Conservation (phyloP, 1,140 invertebrate genomes). For the Medauroidea extradentata region DNA sequence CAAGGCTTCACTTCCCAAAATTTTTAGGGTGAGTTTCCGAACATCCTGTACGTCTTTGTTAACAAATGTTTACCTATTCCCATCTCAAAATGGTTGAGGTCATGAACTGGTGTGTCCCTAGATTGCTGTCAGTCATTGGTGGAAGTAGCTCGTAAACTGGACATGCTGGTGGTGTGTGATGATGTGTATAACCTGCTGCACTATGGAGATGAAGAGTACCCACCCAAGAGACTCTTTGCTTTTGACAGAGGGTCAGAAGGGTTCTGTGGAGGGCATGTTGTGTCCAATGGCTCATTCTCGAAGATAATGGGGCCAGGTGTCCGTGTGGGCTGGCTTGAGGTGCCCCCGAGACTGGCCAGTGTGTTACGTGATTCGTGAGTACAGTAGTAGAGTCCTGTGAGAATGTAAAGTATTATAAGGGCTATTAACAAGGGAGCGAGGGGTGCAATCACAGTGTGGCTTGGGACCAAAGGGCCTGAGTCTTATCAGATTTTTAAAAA, state of each 20-base stretch:
- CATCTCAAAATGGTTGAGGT: no score
- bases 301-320: conserved; percentile 62
- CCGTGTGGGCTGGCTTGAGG: conserved; percentile 62
- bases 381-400: background rate
- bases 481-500: no score
- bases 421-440: no score
- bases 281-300: conserved; percentile 64
- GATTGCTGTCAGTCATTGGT: conserved; percentile 3
- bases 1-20: background rate
- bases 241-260: conserved; percentile 48
- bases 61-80: no score
- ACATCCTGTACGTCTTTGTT: no score
- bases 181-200: conserved; percentile 64
- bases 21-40: no score
- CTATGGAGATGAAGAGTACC: conserved; percentile 43
- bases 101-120: no score
- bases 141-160: conserved; percentile 49
- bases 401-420: no score
- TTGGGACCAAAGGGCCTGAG: no score
- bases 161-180: conserved; percentile 56
- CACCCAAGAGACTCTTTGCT: conserved; percentile 50
- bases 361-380: conserved; percentile 44
- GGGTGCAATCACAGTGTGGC: no score
- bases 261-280: conserved; percentile 50
- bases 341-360: conserved; percentile 44